phyloP scores from a whole-genome alignment of 2,888 invertebrate species.

The Axea sp. region DNA sequence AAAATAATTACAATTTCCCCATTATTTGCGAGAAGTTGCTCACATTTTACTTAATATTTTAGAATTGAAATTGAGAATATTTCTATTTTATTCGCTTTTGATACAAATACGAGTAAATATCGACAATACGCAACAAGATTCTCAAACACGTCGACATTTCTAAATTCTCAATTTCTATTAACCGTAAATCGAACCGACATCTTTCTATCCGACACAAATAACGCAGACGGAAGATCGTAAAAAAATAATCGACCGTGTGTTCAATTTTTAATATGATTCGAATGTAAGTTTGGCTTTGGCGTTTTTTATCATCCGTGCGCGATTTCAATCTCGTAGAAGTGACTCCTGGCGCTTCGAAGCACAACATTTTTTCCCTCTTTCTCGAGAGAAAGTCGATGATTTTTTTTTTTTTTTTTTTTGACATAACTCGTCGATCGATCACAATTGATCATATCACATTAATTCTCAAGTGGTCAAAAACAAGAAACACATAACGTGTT shows the following conservation, averaged over 20 bases:
- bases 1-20: too few species aligned
- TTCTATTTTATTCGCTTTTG: too few species aligned
- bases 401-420: too few species aligned
- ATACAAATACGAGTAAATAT: too few species aligned
- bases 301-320: constrained; percentile 46
- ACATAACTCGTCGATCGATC: constrained; percentile 49
- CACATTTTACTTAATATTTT: too few species aligned
- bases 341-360: constrained; percentile 48
- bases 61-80: too few species aligned
- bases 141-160: constrained; percentile 8
- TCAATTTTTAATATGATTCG: constrained; percentile 52
- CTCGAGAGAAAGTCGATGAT: constrained; percentile 40
- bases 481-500: constrained; percentile 44
- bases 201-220: constrained; percentile 46
- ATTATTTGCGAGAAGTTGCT: too few species aligned
- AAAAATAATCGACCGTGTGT: constrained; percentile 55
- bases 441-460: constrained; percentile 50
- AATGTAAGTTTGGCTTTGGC: constrained; percentile 55
- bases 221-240: constrained; percentile 41
- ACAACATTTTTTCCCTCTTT: constrained; percentile 34
- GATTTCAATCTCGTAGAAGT: constrained; percentile 54
- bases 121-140: too few species aligned
- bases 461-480: constrained; percentile 26
- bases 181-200: constrained; percentile 48
- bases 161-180: constrained; percentile 41